These are phyloP conservation scores for Chymomyza fuscimana DNA, from an alignment of 2,888 invertebrate genomes.

Conservation along the genomic window DNA sequence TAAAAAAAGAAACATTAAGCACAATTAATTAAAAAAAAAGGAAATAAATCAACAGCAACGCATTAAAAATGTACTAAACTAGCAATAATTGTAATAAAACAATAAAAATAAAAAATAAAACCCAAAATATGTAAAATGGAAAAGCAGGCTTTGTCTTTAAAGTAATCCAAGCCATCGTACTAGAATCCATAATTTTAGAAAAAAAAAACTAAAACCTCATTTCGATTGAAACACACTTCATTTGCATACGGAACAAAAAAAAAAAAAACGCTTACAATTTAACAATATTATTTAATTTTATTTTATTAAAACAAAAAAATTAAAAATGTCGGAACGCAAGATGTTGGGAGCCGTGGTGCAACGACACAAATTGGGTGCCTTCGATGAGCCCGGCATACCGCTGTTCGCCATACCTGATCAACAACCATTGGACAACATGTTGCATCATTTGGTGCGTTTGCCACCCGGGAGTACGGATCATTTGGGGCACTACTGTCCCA, in stretches of 20 bases:
- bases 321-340: background rate
- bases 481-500: background rate
- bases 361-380: background rate
- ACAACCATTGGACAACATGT: background rate
- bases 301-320: background rate
- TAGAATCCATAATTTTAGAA: background rate
- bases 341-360: too few relatives aligned
- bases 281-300: background rate
- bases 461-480: background rate
- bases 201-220: background rate
- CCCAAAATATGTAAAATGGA: slow-evolving; percentile 1
- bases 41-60: slow-evolving; percentile 45
- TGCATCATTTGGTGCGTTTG: background rate
- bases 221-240: background rate
- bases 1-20: too few relatives aligned
- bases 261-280: background rate
- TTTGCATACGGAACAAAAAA: background rate
- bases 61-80: slow-evolving; percentile 68
- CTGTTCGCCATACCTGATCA: background rate
- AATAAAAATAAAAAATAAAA: slow-evolving; percentile 18
- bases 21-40: background rate
- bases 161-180: background rate
- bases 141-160: background rate
- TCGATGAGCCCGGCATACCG: background rate
- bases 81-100: slow-evolving; percentile 50